phyloP scores from a whole-genome alignment of 2,797 vertebrate species.

The Phoebastria nigripes region DNA sequence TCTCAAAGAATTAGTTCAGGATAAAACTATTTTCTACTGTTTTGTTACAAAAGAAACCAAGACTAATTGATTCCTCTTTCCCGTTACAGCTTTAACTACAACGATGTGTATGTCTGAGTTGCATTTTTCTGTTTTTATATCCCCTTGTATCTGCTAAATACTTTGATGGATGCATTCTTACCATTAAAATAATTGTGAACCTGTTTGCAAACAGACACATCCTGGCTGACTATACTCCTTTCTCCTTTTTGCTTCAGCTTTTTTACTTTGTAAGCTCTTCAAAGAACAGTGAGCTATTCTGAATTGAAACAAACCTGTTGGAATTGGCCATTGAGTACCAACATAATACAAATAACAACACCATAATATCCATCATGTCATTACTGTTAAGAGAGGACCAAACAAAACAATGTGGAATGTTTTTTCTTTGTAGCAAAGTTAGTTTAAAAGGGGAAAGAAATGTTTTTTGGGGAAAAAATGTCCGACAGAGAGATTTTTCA shows the following conservation, averaged over 20 bases:
- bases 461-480: accelerated
- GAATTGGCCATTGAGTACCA: not conserved
- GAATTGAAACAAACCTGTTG: not conserved
- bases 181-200: not conserved
- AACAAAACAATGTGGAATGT: not conserved
- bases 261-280: not conserved
- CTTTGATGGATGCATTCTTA: not conserved
- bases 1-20: not conserved
- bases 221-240: not conserved
- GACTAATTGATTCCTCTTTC: not conserved
- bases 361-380: not conserved
- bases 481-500: not conserved
- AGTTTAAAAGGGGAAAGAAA: not conserved
- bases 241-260: not conserved
- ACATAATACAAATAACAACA: not conserved
- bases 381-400: not conserved
- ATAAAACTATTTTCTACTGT: not conserved
- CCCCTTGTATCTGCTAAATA: not conserved
- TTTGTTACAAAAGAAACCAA: not conserved
- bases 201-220: not conserved
- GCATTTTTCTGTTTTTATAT: not conserved
- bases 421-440: not conserved
- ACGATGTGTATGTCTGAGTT: not conserved
- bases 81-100: not conserved
- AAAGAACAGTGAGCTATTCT: not conserved